These are phyloP conservation scores for Drosophila mauritiana DNA, from an alignment of 1,140 invertebrate species.

Conservation along the genomic window DNA sequence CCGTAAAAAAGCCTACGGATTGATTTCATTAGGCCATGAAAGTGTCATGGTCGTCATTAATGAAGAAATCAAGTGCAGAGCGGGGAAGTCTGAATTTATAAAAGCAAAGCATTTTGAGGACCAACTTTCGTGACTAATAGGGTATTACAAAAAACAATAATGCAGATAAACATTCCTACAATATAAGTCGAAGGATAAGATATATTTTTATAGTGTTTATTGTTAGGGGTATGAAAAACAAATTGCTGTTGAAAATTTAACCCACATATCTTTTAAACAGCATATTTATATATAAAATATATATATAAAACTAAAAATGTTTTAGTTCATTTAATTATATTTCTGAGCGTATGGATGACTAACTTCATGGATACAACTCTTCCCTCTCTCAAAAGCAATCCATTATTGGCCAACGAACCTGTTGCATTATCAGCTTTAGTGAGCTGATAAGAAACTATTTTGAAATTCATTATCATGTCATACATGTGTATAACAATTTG, in stretches of 20 bases:
- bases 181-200: background rate
- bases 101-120: background rate
- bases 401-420: slow-evolving; percentile 36
- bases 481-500: slow-evolving; percentile 19
- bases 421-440: slow-evolving; percentile 33
- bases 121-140: background rate
- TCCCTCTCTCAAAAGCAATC: slow-evolving; percentile 6
- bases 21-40: slow-evolving; percentile 59
- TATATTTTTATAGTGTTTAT: background rate
- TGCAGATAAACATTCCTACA: background rate
- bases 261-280: too few relatives aligned
- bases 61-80: slow-evolving; percentile 29
- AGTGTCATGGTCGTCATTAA: slow-evolving; percentile 28
- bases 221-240: background rate
- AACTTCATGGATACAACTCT: background rate
- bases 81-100: background rate
- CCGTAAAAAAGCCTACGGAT: slow-evolving; percentile 18
- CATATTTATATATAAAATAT: too few relatives aligned
- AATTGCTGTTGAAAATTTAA: background rate
- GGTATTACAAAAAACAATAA: background rate
- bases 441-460: slow-evolving; percentile 22
- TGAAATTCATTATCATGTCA: slow-evolving; percentile 31
- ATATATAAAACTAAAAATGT: too few relatives aligned
- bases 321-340: too few relatives aligned
- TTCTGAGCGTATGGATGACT: background rate